These are phyloP conservation scores for Callaeas wilsoni DNA, from an alignment of 2,113 vertebrate species.

Conservation along the genomic window DNA sequence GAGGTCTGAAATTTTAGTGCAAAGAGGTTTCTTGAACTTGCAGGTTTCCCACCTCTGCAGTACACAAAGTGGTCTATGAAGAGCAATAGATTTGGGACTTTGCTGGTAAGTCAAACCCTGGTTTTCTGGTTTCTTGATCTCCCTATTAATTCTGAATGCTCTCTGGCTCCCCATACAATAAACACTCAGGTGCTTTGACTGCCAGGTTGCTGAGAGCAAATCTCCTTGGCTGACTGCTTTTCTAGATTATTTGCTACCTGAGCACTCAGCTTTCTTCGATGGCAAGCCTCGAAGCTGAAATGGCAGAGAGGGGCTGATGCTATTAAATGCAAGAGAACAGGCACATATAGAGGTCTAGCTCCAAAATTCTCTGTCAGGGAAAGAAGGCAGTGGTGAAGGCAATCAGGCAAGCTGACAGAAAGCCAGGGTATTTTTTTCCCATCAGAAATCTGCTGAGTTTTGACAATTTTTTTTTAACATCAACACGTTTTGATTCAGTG, in stretches of 20 bases:
- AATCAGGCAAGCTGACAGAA: not conserved
- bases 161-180: not conserved
- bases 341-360: not conserved
- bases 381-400: not conserved
- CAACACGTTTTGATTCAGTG: not conserved
- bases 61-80: not conserved
- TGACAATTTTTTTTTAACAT: not conserved
- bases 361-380: not conserved
- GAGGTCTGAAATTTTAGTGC: not conserved
- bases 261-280: not conserved
- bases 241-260: conserved; percentile 21
- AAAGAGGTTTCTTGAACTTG: not conserved
- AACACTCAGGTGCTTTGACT: not conserved
- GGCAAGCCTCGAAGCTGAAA: not conserved
- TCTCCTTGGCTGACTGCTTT: conserved; percentile 22
- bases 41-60: not conserved
- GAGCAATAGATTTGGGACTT: not conserved
- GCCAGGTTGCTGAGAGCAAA: not conserved
- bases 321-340: not conserved
- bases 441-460: not conserved
- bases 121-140: not conserved
- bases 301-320: not conserved
- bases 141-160: not conserved
- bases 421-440: not conserved
- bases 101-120: not conserved